Percentiles rank a stretch among this genome's conserved stretches.
Evolutionary conservation across 2,113 vertebrate genomes (phyloP).

Genomic region (Delphinapterus leucas): DNA sequence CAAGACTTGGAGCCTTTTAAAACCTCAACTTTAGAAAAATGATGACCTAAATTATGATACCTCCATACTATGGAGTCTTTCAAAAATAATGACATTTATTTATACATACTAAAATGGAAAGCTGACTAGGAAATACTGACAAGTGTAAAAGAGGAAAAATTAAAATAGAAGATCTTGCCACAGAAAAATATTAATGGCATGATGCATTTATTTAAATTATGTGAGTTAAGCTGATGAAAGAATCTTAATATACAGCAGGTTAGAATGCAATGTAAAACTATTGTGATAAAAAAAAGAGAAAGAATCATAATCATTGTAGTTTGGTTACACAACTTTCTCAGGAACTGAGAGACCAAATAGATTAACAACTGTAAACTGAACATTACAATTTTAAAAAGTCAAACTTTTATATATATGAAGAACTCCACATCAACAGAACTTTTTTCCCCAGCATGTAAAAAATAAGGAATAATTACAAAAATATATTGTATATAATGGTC

Average conservation of each 20-base stretch:
- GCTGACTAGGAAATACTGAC: background rate
- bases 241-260: background rate
- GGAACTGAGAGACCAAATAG: background rate
- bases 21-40: background rate
- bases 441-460: background rate
- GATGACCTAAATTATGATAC: background rate
- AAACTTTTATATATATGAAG: background rate
- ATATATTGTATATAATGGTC: background rate
- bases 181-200: background rate
- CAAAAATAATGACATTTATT: background rate
- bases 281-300: background rate
- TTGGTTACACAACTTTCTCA: background rate
- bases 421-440: background rate
- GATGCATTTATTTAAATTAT: background rate
- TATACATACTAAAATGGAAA: background rate
- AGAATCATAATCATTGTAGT: background rate
- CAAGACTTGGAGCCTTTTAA: background rate
- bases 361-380: background rate
- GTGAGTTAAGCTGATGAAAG: background rate
- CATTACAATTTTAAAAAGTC: background rate
- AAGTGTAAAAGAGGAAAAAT: background rate
- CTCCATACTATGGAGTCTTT: background rate
- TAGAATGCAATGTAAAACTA: background rate
- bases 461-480: background rate
- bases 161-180: background rate